A percentile compares a stretch with the other conserved stretches of the same genome.
Conservation (phyloP, 2,113 vertebrate species). For the Aphelocoma coerulescens region DNA sequence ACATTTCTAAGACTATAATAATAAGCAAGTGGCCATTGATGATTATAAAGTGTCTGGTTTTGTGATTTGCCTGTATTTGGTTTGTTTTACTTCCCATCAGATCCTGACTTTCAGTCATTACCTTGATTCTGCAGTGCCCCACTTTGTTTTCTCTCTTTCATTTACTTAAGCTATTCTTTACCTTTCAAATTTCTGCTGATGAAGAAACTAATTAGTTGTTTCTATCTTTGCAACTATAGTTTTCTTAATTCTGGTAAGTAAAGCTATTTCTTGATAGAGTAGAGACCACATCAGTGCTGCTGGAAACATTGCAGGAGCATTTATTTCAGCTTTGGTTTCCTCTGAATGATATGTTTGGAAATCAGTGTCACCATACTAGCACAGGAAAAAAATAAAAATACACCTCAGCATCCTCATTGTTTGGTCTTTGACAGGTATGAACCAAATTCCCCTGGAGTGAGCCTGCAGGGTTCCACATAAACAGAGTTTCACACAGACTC, state of each 20-base stretch:
- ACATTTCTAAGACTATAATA: background rate
- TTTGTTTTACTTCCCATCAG: background rate
- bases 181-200: background rate
- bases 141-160: background rate
- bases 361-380: background rate
- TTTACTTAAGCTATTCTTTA: background rate
- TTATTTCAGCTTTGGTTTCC: background rate
- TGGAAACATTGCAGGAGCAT: background rate
- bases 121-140: background rate
- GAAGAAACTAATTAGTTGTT: background rate
- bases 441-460: conserved; percentile 58
- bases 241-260: background rate
- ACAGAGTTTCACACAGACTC: conserved; percentile 8
- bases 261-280: background rate
- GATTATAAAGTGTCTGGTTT: background rate
- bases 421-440: conserved; percentile 45
- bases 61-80: background rate
- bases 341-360: background rate
- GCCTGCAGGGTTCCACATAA: conserved; percentile 58
- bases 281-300: background rate
- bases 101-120: background rate
- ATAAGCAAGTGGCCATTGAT: background rate
- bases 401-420: background rate
- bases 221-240: background rate
- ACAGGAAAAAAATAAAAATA: background rate